Evolutionary conservation across 2,888 invertebrate genomes (phyloP).

Genomic region (Epinotia brunnichana): DNA sequence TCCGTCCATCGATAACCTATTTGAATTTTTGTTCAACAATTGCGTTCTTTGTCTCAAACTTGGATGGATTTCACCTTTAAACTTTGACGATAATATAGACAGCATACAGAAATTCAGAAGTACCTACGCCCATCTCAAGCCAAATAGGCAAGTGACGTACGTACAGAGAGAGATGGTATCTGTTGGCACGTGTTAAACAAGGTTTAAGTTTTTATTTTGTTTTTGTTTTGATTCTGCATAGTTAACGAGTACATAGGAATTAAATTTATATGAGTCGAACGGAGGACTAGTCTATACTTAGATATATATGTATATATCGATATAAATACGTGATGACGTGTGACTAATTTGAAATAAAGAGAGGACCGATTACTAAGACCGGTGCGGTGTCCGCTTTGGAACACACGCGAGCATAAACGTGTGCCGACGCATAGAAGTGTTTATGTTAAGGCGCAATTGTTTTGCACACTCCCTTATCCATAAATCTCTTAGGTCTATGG

Average conservation of each 20-base stretch:
- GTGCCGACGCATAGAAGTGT: no score
- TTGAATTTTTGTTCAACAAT: conserved; percentile 16
- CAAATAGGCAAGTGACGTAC: background rate
- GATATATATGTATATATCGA: no score
- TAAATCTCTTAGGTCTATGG: no score
- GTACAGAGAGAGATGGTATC: background rate
- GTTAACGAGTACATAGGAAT: background rate
- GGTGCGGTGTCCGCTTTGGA: no score
- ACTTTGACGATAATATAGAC: conserved; percentile 25
- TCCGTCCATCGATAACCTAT: conserved; percentile 38
- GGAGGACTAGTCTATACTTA: background rate
- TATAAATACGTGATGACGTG: no score
- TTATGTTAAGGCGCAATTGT: no score
- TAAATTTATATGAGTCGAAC: background rate
- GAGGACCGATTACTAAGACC: no score
- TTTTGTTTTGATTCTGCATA: background rate
- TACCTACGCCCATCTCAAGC: background rate
- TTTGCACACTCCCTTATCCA: no score
- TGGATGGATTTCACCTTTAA: conserved; percentile 22
- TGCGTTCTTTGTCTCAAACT: conserved; percentile 27
- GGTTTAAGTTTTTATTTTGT: no score
- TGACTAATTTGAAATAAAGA: no score
- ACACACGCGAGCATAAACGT: no score
- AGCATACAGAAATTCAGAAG: conserved; percentile 18
- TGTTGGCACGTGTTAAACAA: conserved; percentile 7